Conservation (phyloP, 2,113 vertebrate genomes). For the Porphyrio hochstetteri region DNA sequence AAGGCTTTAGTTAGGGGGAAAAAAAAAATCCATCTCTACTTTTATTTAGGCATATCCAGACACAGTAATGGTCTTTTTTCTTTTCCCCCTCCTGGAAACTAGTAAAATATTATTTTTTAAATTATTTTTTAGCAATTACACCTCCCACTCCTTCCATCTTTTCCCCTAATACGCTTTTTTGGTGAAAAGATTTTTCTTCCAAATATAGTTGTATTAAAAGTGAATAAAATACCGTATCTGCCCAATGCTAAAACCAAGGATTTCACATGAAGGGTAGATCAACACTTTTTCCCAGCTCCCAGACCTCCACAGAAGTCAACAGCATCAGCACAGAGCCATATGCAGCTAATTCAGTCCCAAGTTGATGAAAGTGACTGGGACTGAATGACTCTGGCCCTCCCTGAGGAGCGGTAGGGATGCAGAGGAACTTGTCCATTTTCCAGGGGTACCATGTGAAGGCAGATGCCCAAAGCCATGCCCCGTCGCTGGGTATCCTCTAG, state of each 20-base stretch:
- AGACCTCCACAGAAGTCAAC: not conserved
- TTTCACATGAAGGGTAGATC: constrained; percentile 39
- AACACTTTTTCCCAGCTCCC: not conserved
- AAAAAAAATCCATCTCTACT: not conserved
- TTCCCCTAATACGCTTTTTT: not conserved
- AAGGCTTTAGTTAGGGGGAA: constrained; percentile 10
- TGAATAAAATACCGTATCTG: constrained; percentile 24
- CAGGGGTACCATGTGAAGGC: not conserved
- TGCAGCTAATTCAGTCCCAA: not conserved
- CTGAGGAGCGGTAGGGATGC: not conserved
- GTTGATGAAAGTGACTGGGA: not conserved
- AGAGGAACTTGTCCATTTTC: not conserved
- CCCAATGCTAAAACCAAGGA: constrained; percentile 5
- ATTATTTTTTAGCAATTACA: not conserved
- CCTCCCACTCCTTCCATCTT: not conserved
- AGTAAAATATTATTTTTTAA: not conserved
- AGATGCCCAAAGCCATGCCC: not conserved
- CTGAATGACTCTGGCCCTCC: not conserved
- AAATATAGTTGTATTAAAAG: constrained; percentile 24
- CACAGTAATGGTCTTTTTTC: not conserved
- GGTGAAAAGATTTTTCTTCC: constrained; percentile 31
- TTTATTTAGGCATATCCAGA: constrained; percentile 41
- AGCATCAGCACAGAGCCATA: not conserved
- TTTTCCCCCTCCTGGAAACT: not conserved
- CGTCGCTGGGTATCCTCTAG: not conserved